Percentiles rank a stretch among this genome's conserved stretches.
phyloP scores from a whole-genome alignment of 2,113 vertebrate species.

The Apodemus speciosus region DNA sequence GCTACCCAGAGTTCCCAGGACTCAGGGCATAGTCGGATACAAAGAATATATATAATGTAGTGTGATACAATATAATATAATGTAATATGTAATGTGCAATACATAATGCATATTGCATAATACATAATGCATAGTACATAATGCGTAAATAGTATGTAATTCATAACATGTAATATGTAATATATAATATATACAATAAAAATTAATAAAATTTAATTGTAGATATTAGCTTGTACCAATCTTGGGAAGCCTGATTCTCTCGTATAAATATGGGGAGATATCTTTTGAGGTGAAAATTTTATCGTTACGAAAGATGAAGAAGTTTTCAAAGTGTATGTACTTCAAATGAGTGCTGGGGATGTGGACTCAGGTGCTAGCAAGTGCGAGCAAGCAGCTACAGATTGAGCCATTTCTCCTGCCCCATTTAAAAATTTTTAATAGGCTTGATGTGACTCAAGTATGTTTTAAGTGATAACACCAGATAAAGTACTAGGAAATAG shows the following conservation, averaged over 20 bases:
- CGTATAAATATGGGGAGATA: not conserved
- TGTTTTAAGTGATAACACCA: not conserved
- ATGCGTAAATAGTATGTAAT: too few relatives aligned
- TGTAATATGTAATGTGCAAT: too few relatives aligned
- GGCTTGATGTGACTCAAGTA: not conserved
- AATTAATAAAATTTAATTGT: not conserved
- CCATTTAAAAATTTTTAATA: not conserved
- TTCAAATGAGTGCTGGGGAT: not conserved
- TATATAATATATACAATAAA: too few relatives aligned
- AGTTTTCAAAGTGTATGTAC: not conserved
- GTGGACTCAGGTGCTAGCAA: not conserved
- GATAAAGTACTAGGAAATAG: not conserved
- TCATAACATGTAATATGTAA: too few relatives aligned
- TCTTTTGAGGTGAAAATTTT: constrained; percentile 21
- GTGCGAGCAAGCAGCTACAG: not conserved
- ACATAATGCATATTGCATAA: too few relatives aligned
- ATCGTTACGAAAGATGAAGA: not conserved
- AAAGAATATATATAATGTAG: too few relatives aligned
- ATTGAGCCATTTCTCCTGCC: not conserved
- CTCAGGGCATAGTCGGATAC: not conserved
- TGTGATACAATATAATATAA: too few relatives aligned
- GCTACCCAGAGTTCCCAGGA: not conserved
- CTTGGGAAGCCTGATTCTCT: not conserved
- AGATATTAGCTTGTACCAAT: not conserved
- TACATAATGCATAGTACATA: too few relatives aligned